phyloP scores from a whole-genome alignment of 2,113 vertebrate species.

The Lagopus leucura region DNA sequence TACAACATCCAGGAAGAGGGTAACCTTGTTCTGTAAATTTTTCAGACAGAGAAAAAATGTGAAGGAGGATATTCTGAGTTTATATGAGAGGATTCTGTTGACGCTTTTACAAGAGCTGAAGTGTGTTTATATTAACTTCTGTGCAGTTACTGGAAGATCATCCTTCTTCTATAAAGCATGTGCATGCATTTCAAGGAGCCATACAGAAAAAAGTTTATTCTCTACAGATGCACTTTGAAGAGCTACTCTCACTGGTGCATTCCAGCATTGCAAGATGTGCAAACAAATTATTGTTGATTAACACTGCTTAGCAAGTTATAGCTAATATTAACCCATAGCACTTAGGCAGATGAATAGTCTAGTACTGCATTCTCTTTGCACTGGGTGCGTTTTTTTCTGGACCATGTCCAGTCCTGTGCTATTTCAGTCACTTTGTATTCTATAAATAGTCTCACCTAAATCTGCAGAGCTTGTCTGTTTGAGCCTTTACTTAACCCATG shows the following conservation, averaged over 20 bases:
- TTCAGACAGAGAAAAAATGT: background rate
- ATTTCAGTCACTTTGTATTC: background rate
- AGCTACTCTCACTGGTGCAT: background rate
- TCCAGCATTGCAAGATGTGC: background rate
- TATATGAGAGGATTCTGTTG: background rate
- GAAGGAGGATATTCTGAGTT: background rate
- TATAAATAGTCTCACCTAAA: background rate
- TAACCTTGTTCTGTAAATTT: background rate
- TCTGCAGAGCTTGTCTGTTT: background rate
- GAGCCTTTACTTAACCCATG: background rate
- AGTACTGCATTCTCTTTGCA: background rate
- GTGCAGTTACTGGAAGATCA: background rate
- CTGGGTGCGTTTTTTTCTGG: background rate
- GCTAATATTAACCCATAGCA: background rate
- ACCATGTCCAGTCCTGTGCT: background rate
- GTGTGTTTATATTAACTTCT: background rate
- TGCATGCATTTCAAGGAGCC: background rate
- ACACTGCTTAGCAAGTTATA: background rate
- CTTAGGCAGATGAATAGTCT: background rate
- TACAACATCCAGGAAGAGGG: background rate
- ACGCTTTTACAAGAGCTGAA: constrained; percentile 2
- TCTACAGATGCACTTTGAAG: background rate
- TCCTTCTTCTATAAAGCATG: background rate
- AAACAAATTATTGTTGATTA: background rate
- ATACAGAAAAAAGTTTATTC: background rate